phyloP scores from a whole-genome alignment of 2,888 invertebrate species.

The Molorchus minor region DNA sequence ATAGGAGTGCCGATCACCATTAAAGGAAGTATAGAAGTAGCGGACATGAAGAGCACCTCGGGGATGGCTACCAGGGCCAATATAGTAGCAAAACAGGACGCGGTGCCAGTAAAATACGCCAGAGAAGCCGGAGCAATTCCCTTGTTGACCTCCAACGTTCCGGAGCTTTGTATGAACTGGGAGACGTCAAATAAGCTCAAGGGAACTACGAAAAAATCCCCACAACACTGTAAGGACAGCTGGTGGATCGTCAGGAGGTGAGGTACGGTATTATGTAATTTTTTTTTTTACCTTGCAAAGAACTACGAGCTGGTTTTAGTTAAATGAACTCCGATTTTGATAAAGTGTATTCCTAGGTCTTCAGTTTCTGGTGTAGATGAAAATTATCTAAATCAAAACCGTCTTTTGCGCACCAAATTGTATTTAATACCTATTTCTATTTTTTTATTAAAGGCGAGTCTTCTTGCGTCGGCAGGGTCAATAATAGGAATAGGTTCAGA shows the following conservation, averaged over 20 bases:
- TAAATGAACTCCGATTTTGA: no score
- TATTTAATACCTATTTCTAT: no score
- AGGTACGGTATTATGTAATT: conserved; percentile 69
- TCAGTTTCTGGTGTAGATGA: no score
- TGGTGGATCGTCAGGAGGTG: conserved; percentile 92
- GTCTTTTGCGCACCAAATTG: no score
- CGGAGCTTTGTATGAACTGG: conserved; percentile 89
- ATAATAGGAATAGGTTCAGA: conserved; percentile 87
- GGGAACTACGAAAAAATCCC: conserved; percentile 84
- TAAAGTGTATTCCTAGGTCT: no score
- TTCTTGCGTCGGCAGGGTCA: conserved; percentile 82
- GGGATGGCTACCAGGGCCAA: conserved; percentile 67
- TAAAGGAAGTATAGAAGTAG: conserved; percentile 69
- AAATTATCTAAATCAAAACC: no score
- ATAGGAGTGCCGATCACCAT: conserved; percentile 87
- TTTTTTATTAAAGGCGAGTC: conserved; percentile 67
- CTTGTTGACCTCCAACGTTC: conserved; percentile 83
- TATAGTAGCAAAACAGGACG: conserved; percentile 71
- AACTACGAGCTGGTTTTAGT: no score
- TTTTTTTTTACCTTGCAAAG: no score
- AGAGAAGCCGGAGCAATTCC: conserved; percentile 76
- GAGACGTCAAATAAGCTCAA: conserved; percentile 83
- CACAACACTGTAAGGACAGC: conserved; percentile 77
- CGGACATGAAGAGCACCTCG: conserved; percentile 70
- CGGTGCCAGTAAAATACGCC: conserved; percentile 71